phyloP scores from a whole-genome alignment of 2,888 invertebrate genomes.

The Leucozona laternaria region DNA sequence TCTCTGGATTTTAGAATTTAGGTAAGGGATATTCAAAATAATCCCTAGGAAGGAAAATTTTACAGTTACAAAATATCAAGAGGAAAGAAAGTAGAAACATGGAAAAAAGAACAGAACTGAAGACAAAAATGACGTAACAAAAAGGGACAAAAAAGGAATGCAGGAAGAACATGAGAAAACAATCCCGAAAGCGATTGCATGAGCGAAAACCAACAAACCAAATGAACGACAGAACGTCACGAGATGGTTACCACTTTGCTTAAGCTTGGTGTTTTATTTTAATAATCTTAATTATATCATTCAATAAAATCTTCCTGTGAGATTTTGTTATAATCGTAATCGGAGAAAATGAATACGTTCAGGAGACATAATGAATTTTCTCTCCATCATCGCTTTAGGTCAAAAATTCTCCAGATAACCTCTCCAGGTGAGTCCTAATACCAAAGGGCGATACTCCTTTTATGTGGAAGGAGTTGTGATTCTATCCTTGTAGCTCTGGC shows the following conservation, averaged over 20 bases:
- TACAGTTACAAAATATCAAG: background rate
- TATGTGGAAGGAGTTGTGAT: too few relatives aligned
- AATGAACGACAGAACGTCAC: background rate
- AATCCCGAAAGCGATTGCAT: background rate
- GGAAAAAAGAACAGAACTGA: background rate
- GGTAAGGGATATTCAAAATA: slow-evolving; percentile 15
- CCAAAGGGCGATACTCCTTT: too few relatives aligned
- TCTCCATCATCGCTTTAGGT: too few relatives aligned
- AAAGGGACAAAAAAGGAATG: background rate
- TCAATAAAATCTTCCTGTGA: too few relatives aligned
- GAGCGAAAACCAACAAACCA: background rate
- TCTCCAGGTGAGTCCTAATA: too few relatives aligned
- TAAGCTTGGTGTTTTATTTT: background rate
- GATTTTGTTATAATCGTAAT: too few relatives aligned
- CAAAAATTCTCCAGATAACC: too few relatives aligned
- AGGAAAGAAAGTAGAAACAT: background rate
- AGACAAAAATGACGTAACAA: background rate
- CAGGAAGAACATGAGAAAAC: background rate
- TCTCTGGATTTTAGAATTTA: background rate
- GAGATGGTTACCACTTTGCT: background rate
- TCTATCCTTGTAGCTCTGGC: too few relatives aligned
- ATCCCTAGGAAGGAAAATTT: background rate
- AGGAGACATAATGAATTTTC: too few relatives aligned
- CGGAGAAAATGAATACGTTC: too few relatives aligned
- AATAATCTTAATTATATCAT: background rate